Evolutionary conservation across 2,797 vertebrate genomes (phyloP).

Genomic region (Cercopithecus petaurista): DNA sequence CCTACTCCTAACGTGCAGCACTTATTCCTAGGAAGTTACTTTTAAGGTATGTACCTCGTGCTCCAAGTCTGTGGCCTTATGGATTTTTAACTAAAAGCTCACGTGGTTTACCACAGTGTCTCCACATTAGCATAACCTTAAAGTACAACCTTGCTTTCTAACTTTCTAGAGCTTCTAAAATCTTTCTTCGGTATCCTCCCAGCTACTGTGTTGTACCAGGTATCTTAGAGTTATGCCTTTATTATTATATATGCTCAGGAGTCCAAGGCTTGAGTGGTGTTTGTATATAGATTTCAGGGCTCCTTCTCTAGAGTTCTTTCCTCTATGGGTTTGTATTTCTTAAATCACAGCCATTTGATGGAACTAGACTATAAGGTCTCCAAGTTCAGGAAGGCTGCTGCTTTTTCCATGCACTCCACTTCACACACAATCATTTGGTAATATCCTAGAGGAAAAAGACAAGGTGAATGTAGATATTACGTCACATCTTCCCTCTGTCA

Average conservation of each 20-base stretch:
- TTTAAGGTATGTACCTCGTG: background rate
- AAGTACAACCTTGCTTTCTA: background rate
- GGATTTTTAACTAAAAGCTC: background rate
- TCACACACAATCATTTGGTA: background rate
- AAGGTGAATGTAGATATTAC: background rate
- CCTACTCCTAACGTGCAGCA: background rate
- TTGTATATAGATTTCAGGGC: background rate
- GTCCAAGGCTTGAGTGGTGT: background rate
- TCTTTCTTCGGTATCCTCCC: background rate
- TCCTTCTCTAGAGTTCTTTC: background rate
- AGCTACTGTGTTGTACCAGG: background rate
- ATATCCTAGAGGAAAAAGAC: background rate
- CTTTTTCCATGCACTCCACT: background rate
- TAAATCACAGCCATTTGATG: background rate
- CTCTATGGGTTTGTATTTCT: background rate
- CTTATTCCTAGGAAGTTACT: background rate
- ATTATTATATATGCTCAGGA: background rate
- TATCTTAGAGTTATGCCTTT: background rate
- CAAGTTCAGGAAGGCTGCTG: background rate
- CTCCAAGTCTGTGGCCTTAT: background rate
- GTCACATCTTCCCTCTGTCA: background rate
- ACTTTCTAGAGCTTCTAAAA: background rate
- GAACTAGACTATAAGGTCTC: background rate
- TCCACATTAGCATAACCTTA: background rate
- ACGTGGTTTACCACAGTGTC: background rate